A percentile compares a stretch with the other conserved stretches of the same genome.
Evolutionary conservation across 2,113 vertebrate species (phyloP).

Genomic region (Neopipo cinnamomea): DNA sequence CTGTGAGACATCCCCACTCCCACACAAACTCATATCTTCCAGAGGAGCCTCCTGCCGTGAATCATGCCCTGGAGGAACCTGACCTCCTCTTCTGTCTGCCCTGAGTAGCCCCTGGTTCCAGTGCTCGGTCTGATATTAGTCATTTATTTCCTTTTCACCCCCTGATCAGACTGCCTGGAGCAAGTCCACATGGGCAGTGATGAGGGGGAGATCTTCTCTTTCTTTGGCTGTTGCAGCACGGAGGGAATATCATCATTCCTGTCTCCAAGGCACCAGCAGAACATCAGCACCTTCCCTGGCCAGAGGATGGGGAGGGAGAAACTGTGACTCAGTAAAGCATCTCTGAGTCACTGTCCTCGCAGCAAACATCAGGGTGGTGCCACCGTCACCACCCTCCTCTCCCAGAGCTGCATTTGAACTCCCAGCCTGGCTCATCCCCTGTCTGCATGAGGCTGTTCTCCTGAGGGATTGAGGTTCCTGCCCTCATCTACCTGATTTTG

Average conservation of each 20-base stretch:
- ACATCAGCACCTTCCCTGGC: neutral
- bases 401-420: neutral
- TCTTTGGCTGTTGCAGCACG: neutral
- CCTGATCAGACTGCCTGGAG: neutral
- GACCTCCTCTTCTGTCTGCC: neutral
- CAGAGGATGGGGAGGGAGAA: neutral
- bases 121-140: neutral
- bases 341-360: neutral
- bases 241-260: neutral
- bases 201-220: neutral
- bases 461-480: neutral
- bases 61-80: neutral
- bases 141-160: neutral
- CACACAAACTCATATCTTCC: neutral
- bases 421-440: neutral
- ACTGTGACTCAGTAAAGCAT: neutral
- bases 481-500: neutral
- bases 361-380: neutral
- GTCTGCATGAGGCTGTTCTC: neutral
- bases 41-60: neutral
- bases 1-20: neutral
- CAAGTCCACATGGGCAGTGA: neutral
- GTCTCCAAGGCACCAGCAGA: conserved; percentile 5
- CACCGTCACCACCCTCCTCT: neutral
- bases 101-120: neutral